phyloP scores from a whole-genome alignment of 2,797 vertebrate species.

The Austrolebias charrua region DNA sequence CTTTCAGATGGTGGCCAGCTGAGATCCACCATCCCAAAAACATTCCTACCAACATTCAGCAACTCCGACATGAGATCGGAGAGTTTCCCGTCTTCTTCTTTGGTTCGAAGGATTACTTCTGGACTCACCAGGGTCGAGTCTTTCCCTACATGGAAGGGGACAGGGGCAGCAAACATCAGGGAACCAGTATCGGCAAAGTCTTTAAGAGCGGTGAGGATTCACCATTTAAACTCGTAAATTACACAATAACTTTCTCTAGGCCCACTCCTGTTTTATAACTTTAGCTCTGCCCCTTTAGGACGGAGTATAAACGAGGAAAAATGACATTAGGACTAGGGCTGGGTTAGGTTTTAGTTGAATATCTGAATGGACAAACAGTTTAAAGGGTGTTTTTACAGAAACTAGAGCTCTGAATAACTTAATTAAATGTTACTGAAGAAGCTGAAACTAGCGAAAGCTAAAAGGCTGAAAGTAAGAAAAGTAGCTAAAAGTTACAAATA shows the following conservation, averaged over 20 bases:
- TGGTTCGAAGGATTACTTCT: constrained; percentile 98
- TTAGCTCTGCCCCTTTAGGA: no score
- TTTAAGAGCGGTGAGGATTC: constrained; percentile 90
- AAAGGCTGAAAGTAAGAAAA: no score
- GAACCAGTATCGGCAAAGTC: constrained; percentile 92
- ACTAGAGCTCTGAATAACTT: no score
- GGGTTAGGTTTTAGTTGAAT: background rate
- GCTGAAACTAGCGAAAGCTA: no score
- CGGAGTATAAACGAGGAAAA: no score
- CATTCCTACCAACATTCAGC: constrained; percentile 98
- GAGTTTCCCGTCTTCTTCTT: constrained; percentile 99
- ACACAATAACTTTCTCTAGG: no score
- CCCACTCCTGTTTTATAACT: no score
- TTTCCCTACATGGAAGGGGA: constrained; percentile 99
- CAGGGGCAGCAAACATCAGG: constrained; percentile 90
- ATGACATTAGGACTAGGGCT: no score
- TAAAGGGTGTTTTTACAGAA: no score
- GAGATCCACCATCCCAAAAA: constrained; percentile 96
- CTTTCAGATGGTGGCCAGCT: constrained; percentile 96
- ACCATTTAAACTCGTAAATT: background rate
- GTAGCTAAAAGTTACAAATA: no score
- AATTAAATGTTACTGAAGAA: no score
- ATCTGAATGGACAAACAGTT: background rate
- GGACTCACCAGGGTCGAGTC: constrained; percentile 96
- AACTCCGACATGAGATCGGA: constrained; percentile 95